These are phyloP conservation scores for Cuculus canorus DNA, from an alignment of 2,797 vertebrate species.

Conservation along the genomic window DNA sequence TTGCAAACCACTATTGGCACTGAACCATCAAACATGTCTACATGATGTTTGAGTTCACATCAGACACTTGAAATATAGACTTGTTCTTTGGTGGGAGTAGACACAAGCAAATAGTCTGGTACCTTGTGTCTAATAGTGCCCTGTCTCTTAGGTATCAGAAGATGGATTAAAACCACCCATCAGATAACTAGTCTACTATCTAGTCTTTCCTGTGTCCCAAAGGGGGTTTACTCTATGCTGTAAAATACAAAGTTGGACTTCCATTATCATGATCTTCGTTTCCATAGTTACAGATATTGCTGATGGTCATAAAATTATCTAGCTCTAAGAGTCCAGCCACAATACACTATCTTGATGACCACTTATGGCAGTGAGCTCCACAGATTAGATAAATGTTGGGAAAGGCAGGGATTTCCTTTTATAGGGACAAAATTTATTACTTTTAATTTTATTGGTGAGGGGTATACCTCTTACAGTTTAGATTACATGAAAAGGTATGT, in stretches of 20 bases:
- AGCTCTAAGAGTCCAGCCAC: background rate
- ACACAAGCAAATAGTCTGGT: background rate
- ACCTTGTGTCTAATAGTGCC: background rate
- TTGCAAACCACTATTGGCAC: background rate
- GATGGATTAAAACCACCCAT: background rate
- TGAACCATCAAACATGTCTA: background rate
- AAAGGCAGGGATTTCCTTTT: conserved; percentile 25
- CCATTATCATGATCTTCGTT: background rate
- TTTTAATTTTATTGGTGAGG: conserved; percentile 39
- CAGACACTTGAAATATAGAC: background rate
- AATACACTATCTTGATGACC: conserved; percentile 31
- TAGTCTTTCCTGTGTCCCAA: background rate
- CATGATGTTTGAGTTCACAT: background rate
- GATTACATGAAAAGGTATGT: conserved; percentile 12
- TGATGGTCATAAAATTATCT: conserved; percentile 14
- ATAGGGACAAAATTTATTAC: conserved; percentile 27
- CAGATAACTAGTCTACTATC: background rate
- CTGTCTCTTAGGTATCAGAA: background rate
- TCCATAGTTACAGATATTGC: conserved; percentile 16
- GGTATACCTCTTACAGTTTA: background rate
- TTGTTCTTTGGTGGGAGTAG: background rate
- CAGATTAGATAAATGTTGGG: conserved; percentile 18
- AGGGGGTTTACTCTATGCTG: background rate
- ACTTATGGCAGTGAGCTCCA: conserved; percentile 7
- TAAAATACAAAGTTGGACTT: conserved; percentile 9